Evolutionary conservation across 2,113 vertebrate genomes (phyloP), one percentile per base, ranked within the genome.

Genomic region (Lophotis ruficrista): DNA sequence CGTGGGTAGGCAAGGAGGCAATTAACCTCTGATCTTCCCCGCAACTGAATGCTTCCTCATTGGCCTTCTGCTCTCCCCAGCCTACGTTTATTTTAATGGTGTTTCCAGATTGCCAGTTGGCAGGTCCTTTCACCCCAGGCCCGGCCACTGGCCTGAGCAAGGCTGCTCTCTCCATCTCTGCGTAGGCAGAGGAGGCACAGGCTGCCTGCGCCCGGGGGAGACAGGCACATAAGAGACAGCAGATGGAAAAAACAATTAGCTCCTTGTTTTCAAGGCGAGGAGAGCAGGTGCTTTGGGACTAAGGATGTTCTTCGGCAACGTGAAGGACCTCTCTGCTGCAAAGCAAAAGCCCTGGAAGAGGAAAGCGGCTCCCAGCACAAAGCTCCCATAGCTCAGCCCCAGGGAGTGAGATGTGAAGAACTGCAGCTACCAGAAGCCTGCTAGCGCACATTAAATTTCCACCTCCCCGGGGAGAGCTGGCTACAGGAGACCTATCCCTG

Each of bases 241-340:
- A 45, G 28, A 10, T 38, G 31, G 38, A 50, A 83, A 70, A 94
- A 92, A 38, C 30, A 65, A 54, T n/a, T 15, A 83, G 8, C 20
- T 88, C 58, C 48, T 62, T 83, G 35, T 87, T 91, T 79, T 70
- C 18, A 61, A 57, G 50, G 47, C 4, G 3, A 69, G 47, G 41
- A 85, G 37, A 69, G 20, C 3, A 24, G 33, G 16, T 2, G 0
- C 11, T 65, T 56, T 0, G 0, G 45, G 30, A 37, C 12, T 5
- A 7, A 45, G 7, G 33, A 20, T 0, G 2, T 71, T 68, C 20
- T 48, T 76, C 0, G 0, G 47, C 38, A n/a, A 83, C 60, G 54
- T 25, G 9, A 91, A 73, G 56, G 37, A 66, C 4, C 21, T 22
- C 43, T 18, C 22, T 65, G 22, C 38, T 71, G 27, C 45, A 92